Conservation (phyloP, 2,797 vertebrate genomes). For the Borostomias antarcticus region DNA sequence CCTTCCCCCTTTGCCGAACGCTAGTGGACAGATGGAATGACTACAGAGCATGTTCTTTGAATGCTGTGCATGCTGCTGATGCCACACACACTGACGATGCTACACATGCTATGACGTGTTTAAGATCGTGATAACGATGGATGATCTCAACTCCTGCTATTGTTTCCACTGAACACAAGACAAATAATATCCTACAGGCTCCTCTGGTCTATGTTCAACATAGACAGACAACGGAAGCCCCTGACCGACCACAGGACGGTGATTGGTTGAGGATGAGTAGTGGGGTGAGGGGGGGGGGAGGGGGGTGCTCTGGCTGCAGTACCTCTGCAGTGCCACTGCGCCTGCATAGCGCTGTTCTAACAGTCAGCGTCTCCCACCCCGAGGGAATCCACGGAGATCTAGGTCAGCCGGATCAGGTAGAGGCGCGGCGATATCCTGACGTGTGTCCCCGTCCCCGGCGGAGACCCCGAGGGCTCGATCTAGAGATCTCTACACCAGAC, state of each 20-base stretch:
- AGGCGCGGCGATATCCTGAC: constrained; percentile 38
- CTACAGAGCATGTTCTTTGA: constrained; percentile 76
- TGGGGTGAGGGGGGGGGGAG: too few relatives aligned
- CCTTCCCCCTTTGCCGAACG: constrained; percentile 30
- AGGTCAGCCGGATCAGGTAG: constrained; percentile 64
- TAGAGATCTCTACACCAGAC: too few relatives aligned
- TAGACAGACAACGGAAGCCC: not conserved
- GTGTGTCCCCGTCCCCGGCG: too few relatives aligned
- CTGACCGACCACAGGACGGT: not conserved
- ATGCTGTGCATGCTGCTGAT: constrained; percentile 67
- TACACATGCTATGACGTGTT: constrained; percentile 7
- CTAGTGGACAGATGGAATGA: constrained; percentile 72
- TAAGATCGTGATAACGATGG: constrained; percentile 15
- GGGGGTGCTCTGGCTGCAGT: too few relatives aligned
- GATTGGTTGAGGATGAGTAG: not conserved
- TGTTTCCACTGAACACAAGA: too few relatives aligned
- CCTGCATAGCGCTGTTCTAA: constrained; percentile 50
- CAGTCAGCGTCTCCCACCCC: constrained; percentile 34
- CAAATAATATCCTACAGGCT: not conserved
- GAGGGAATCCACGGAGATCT: constrained; percentile 55
- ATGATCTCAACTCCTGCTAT: constrained; percentile 11
- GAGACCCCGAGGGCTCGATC: too few relatives aligned
- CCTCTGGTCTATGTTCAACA: not conserved
- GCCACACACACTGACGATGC: constrained; percentile 37
- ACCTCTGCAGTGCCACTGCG: constrained; percentile 47